Base-by-base conservation (phyloP, 2,113 vertebrate species). In the Hippocampus barbouri region DNA sequence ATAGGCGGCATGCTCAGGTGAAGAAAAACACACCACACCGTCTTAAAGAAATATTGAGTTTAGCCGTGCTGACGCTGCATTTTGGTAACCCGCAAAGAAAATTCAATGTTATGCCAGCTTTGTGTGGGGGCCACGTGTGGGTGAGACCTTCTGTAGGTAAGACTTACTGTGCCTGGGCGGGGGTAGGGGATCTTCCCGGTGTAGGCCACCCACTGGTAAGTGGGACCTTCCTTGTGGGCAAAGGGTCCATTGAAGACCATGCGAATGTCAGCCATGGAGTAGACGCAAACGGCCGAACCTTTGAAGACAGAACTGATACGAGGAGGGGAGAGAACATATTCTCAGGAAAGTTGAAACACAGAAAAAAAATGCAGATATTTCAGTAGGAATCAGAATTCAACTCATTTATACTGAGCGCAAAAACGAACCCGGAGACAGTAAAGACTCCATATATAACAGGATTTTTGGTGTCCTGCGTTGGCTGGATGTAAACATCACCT, bases 241-340 rank as follows among this genome's bases (percentile, higher is more conserved):
- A 99, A 99, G 21, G 97, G 97, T 63, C 97, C 97, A 0, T 98
- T 99, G 92, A 99, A 99, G 80, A 98, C 97, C 95, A 97, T 98
- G 75, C 97, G 96, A 57, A 98, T 95, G 83, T 99, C 97, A 0
- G 96, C 94, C 97, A 99, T 98, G 30, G 97, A 98, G 90, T 99
- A 99, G 40, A 99, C 96, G 2, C 97, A 99, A 25, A 98, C 96
- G 0, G 97, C 97, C 0, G 97, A 98, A 74, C 97, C 97, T 82
- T 97, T 97, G 86, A 98, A 98, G 79, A 98, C 97, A 0, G 97
- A 97, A 65, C 97, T 99, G 88, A 0, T 40, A 74, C 63, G 54
- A 12, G 54, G 23, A 66, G 5, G 34, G 51, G 30, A 30, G 10
- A 12, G 47, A 38, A 21, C 12, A 54, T 38, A 38, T 43, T 38